Evolutionary conservation across 2,888 invertebrate genomes (phyloP).

Genomic region (Rhagium mordax): DNA sequence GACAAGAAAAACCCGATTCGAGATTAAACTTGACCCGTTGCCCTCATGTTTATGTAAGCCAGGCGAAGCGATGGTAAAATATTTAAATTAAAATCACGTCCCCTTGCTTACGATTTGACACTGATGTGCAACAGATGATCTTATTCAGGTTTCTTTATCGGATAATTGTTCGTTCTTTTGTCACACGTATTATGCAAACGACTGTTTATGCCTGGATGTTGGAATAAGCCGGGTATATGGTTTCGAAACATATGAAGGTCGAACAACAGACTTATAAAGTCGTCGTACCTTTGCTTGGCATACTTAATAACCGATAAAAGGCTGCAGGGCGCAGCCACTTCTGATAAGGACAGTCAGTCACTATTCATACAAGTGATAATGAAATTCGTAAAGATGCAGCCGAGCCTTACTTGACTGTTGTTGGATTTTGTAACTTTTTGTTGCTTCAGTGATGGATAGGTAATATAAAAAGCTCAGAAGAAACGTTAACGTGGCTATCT

Average conservation of each 20-base stretch:
- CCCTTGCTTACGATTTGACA: conserved; percentile 8
- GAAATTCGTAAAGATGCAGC: background rate
- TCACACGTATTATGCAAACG: background rate
- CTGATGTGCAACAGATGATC: background rate
- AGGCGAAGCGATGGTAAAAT: conserved; percentile 6
- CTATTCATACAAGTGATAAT: background rate
- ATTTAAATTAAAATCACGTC: conserved; percentile 34
- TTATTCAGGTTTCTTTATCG: background rate
- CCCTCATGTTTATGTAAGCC: conserved; percentile 30
- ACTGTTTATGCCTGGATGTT: background rate
- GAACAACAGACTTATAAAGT: background rate
- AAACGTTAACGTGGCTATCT: too few relatives aligned
- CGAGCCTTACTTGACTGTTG: background rate
- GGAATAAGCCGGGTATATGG: background rate
- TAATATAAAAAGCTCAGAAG: too few relatives aligned
- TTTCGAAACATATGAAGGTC: background rate
- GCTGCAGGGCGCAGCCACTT: background rate
- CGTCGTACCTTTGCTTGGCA: background rate
- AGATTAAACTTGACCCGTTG: conserved; percentile 25
- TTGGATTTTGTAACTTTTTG: background rate
- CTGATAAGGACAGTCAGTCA: background rate
- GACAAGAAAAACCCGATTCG: conserved; percentile 8
- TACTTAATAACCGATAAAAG: background rate
- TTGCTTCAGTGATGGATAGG: too few relatives aligned
- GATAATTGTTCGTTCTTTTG: background rate